phyloP scores from a whole-genome alignment of 2,797 vertebrate genomes.

The Phrynocephalus guinanensis region DNA sequence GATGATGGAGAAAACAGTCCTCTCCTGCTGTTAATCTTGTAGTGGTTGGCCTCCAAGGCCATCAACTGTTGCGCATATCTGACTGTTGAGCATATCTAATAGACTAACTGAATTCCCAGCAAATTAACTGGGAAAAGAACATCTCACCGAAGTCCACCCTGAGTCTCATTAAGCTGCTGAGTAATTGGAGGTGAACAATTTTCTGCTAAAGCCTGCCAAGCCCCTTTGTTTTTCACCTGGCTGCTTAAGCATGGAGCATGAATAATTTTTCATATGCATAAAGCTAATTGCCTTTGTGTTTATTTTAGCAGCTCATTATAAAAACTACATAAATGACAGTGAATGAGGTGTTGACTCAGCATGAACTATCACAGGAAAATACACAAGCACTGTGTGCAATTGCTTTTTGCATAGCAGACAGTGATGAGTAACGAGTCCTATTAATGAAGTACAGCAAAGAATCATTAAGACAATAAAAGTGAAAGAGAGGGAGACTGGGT shows the following conservation, averaged over 20 bases:
- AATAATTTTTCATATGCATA: conserved; percentile 38
- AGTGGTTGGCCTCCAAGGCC: not conserved
- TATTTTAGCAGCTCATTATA: conserved; percentile 41
- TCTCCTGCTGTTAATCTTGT: not conserved
- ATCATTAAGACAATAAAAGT: conserved; percentile 50
- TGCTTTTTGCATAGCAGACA: conserved; percentile 41
- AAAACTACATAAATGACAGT: conserved; percentile 62
- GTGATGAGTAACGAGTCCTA: conserved; percentile 64
- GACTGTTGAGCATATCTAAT: not conserved
- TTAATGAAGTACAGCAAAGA: conserved; percentile 64
- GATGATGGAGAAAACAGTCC: not conserved
- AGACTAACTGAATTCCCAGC: not conserved
- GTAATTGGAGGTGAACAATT: conserved; percentile 2
- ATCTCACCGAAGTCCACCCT: not conserved
- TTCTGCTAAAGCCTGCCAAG: conserved; percentile 31
- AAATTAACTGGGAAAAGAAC: conserved; percentile 11
- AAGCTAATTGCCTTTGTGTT: conserved; percentile 42
- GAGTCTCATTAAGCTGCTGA: not conserved
- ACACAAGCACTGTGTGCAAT: conserved; percentile 39
- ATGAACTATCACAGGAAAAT: conserved; percentile 33
- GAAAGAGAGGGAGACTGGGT: not conserved
- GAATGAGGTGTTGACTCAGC: conserved; percentile 59
- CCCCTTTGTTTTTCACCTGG: conserved; percentile 30
- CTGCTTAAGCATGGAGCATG: conserved; percentile 34
- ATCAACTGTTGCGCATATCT: not conserved